A percentile compares a stretch with the other conserved stretches of the same genome.
phyloP scores from a whole-genome alignment of 2,797 vertebrate genomes.

The Lateolabrax maculatus region DNA sequence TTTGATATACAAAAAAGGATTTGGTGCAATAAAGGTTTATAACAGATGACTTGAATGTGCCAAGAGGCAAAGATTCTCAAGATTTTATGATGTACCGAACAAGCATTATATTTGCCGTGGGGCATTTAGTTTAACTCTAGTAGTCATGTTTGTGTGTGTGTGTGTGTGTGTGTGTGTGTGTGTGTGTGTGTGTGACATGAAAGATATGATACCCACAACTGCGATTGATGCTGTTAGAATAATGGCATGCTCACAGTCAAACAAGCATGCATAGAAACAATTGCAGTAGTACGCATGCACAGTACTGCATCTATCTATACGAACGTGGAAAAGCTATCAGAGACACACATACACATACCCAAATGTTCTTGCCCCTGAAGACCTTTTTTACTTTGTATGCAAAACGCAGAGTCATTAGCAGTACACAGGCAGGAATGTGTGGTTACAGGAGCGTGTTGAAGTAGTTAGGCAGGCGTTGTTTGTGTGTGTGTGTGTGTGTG shows the following conservation, averaged over 20 bases:
- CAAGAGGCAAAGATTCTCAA: not conserved
- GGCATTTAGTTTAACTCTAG: constrained; percentile 34
- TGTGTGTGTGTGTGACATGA: constrained; percentile 6
- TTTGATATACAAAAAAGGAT: constrained; percentile 29
- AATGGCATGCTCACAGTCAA: not conserved
- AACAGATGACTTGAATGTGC: constrained; percentile 26
- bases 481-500: constrained; percentile 25
- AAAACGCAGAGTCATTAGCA: constrained; percentile 58
- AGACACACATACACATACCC: not conserved
- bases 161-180: not conserved
- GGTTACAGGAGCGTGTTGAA: constrained; percentile 39
- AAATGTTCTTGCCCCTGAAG: constrained; percentile 19
- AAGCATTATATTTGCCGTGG: constrained; percentile 16
- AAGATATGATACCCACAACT: constrained; percentile 14
- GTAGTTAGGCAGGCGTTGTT: constrained; percentile 40
- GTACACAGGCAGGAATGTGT: constrained; percentile 41
- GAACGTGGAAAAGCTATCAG: constrained; percentile 1
- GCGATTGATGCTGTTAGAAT: not conserved
- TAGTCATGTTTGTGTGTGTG: not conserved
- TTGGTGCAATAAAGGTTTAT: constrained; percentile 34
- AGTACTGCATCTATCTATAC: constrained; percentile 7
- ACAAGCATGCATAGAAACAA: not conserved
- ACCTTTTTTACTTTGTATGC: constrained; percentile 36
- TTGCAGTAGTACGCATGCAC: not conserved
- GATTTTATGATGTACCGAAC: constrained; percentile 3